Conservation (phyloP, 2,888 invertebrate species). For the Drosophila greeni region DNA sequence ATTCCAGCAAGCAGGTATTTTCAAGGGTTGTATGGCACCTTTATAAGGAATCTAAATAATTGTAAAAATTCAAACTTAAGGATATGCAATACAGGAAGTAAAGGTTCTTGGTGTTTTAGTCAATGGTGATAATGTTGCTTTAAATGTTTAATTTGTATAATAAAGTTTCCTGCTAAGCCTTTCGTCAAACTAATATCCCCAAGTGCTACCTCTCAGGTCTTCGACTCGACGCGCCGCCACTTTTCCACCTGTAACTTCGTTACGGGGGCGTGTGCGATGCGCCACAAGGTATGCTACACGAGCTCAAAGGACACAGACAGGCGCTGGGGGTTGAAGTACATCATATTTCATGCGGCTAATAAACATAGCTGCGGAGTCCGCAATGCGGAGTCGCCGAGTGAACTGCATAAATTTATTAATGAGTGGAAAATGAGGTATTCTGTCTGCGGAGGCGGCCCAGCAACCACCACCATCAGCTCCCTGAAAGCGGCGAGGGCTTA, state of each 20-base stretch:
- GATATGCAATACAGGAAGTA: too few species aligned
- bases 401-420: constrained; percentile 76
- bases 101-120: too few species aligned
- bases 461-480: constrained; percentile 1
- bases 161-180: too few species aligned
- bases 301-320: constrained; percentile 45
- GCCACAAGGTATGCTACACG: constrained; percentile 59
- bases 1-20: constrained; percentile 1
- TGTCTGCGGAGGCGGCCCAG: constrained; percentile 26
- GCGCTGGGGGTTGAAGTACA: constrained; percentile 33
- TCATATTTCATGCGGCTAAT: constrained; percentile 76
- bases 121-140: too few species aligned
- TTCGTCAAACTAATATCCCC: constrained; percentile 19
- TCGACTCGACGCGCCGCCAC: constrained; percentile 11
- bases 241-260: constrained; percentile 69
- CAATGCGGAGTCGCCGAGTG: constrained; percentile 24
- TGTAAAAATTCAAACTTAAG: too few species aligned
- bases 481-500: constrained; percentile 24
- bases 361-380: constrained; percentile 53
- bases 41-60: too few species aligned
- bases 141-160: too few species aligned
- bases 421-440: constrained; percentile 75
- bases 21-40: neutral
- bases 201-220: neutral
- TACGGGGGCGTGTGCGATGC: constrained; percentile 43